These are phyloP conservation scores for Sceliomorpha sp. DNA, from an alignment of 2,888 invertebrate genomes.

Conservation along the genomic window DNA sequence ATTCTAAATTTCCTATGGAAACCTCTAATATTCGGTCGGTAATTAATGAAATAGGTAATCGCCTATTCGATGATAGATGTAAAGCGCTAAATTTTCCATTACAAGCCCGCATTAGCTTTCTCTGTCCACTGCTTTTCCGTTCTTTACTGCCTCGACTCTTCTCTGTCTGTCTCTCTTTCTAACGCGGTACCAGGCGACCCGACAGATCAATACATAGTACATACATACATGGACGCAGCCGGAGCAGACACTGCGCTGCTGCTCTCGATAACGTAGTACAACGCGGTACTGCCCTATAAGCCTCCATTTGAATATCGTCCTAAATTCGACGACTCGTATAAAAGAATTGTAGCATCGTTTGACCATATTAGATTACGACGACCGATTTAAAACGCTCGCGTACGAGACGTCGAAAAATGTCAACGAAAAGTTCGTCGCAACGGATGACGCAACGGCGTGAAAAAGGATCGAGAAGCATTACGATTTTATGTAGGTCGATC, in stretches of 20 bases:
- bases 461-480: no score
- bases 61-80: background rate
- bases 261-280: constrained; percentile 70
- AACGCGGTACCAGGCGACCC: constrained; percentile 62
- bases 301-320: constrained; percentile 69
- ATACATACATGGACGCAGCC: constrained; percentile 62
- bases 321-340: constrained; percentile 57
- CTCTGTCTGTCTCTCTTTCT: constrained; percentile 63
- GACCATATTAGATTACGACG: constrained; percentile 16
- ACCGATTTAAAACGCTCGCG: constrained; percentile 1
- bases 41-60: no score
- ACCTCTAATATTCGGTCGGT: no score
- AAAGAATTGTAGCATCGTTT: constrained; percentile 36
- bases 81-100: constrained; percentile 8
- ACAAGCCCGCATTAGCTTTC: constrained; percentile 4
- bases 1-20: no score
- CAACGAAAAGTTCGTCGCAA: background rate
- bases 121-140: constrained; percentile 12
- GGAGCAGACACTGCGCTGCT: constrained; percentile 65
- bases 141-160: constrained; percentile 16
- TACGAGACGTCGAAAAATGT: background rate
- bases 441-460: no score
- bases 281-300: constrained; percentile 68
- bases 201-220: constrained; percentile 74
- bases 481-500: no score